Conservation (phyloP, 1,140 invertebrate genomes). For the Temnothorax nylanderi region DNA sequence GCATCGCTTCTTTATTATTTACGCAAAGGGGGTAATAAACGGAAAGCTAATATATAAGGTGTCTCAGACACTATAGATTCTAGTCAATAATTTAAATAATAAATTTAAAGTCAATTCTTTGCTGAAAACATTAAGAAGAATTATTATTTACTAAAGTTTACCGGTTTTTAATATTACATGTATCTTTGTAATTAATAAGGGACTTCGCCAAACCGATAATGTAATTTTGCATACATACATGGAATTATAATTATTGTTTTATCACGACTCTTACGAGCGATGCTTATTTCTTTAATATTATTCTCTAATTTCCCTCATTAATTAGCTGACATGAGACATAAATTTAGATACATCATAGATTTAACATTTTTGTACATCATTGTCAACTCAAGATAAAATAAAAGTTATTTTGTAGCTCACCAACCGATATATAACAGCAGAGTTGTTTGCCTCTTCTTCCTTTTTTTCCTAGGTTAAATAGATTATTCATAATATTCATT, state of each 20-base stretch:
- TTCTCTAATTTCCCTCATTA: no score
- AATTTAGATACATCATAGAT: no score
- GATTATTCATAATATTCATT: no score
- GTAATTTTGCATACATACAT: neutral
- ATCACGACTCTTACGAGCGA: no score
- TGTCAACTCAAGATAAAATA: no score
- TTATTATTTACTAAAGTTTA: neutral
- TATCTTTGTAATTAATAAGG: neutral
- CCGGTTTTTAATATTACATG: neutral
- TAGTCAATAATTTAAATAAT: neutral
- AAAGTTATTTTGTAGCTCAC: no score
- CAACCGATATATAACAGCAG: no score
- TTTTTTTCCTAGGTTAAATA: no score
- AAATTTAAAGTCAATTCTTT: neutral
- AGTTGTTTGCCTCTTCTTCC: no score
- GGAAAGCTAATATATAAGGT: neutral
- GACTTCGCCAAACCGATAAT: neutral
- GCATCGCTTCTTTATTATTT: slow-evolving; percentile 26
- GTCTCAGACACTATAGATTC: neutral
- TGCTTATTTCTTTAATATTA: no score
- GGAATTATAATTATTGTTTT: neutral
- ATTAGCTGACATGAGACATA: no score
- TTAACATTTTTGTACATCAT: no score
- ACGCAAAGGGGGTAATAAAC: slow-evolving; percentile 8
- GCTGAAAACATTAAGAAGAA: neutral